Conservation (phyloP, 1,140 invertebrate genomes). For the Chelonus insularis region DNA sequence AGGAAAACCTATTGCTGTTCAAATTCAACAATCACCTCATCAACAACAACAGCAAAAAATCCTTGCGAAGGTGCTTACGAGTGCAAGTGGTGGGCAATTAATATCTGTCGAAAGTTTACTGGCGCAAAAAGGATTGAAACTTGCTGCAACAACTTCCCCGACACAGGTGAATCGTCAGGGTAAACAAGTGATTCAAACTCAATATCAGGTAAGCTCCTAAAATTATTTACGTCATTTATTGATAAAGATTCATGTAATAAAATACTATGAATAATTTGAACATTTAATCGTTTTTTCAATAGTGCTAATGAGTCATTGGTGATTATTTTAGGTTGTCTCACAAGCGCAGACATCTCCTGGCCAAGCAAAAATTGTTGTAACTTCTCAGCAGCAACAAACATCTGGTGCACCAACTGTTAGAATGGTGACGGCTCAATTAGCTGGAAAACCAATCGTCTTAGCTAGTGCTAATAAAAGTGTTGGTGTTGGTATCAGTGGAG, state of each 20-base stretch:
- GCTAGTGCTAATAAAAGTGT: conserved; percentile 62
- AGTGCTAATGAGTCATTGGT: background rate
- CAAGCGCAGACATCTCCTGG: conserved; percentile 49
- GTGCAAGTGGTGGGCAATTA: conserved; percentile 64
- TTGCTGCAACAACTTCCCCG: conserved; percentile 44
- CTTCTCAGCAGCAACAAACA: conserved; percentile 46
- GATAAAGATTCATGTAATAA: too few species aligned
- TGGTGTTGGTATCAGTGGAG: conserved; percentile 44
- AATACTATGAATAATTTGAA: background rate
- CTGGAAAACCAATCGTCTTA: conserved; percentile 68
- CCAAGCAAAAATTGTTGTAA: conserved; percentile 55
- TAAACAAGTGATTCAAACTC: conserved; percentile 56
- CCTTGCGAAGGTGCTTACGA: conserved; percentile 65
- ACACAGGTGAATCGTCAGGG: conserved; percentile 53
- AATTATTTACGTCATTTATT: conserved; percentile 10
- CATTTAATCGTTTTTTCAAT: background rate
- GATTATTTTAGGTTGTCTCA: conserved; percentile 46
- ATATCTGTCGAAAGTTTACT: conserved; percentile 71
- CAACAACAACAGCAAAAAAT: conserved; percentile 56
- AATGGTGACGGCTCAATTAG: conserved; percentile 65
- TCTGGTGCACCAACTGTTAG: conserved; percentile 53
- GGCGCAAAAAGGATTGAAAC: conserved; percentile 63
- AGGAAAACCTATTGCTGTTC: conserved; percentile 57
- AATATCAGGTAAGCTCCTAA: conserved; percentile 47
- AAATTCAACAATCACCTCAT: conserved; percentile 56